phyloP scores from a whole-genome alignment of 2,888 invertebrate species.

The Plebejus melissa region DNA sequence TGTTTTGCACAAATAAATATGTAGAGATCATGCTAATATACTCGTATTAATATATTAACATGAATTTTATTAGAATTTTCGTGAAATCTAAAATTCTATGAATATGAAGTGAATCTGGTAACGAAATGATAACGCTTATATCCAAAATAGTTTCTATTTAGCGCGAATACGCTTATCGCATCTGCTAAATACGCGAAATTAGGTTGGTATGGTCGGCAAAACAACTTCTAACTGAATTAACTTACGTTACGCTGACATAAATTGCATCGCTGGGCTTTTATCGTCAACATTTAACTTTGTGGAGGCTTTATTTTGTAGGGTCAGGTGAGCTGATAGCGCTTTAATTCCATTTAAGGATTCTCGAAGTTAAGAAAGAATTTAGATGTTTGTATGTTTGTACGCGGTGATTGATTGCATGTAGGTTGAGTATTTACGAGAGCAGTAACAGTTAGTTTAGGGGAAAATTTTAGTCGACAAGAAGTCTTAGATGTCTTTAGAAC shows the following conservation, averaged over 20 bases:
- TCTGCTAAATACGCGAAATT: slow-evolving; percentile 29
- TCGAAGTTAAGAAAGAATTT: neutral
- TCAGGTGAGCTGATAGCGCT: slow-evolving; percentile 17
- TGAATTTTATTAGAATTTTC: neutral
- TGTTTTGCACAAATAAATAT: too few species aligned
- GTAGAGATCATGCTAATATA: too few species aligned
- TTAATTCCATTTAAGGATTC: slow-evolving; percentile 10
- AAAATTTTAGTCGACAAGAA: neutral
- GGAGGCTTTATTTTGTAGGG: slow-evolving; percentile 22
- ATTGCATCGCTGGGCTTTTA: slow-evolving; percentile 36
- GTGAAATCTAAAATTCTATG: neutral
- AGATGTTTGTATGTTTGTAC: neutral
- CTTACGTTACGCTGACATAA: slow-evolving; percentile 36
- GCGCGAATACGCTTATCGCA: slow-evolving; percentile 28
- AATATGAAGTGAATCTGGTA: neutral
- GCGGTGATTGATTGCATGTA: neutral
- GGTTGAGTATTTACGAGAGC: too few species aligned
- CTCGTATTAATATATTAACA: too few species aligned
- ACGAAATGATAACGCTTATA: neutral
- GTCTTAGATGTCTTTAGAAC: neutral
- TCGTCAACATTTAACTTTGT: slow-evolving; percentile 34
- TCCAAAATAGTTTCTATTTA: slow-evolving; percentile 30
- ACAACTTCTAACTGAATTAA: slow-evolving; percentile 36
- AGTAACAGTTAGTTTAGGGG: too few species aligned
- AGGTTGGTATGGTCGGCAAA: slow-evolving; percentile 32